Base-by-base conservation (phyloP, 23 tunicate genomes). In the Ciona savignyi region DNA sequence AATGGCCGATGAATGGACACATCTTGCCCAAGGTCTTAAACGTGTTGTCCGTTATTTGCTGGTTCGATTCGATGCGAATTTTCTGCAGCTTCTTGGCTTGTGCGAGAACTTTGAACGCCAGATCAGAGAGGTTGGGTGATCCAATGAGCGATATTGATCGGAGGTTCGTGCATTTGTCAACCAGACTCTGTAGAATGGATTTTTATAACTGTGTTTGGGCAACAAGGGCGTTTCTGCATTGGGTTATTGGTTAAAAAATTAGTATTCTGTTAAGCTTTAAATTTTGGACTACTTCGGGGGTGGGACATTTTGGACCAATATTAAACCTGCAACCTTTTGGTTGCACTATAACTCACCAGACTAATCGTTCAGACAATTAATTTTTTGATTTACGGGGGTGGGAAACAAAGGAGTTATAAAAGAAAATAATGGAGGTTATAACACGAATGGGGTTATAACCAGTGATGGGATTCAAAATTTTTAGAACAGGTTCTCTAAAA, bases 21-120 rank as follows among this genome's bases (percentile, higher is more conserved):
- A 30, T 27, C 73, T 91, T 91, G 62, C 86, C 97, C n/a, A 91
- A 29, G 1, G 77, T 76, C 65, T 91, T 91, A 35, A 91, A 80
- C 9, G 97, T 81, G 60, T 74, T 74, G 63, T 91, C 97, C 19
- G 91, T 63, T 35, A 91, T 91, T 6, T 60, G 75, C 25, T 72
- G 85, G 60, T 91, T 91, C 34, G 82, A 82, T 60, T 91, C 97
- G 25, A 91, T 76, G 15, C 90, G 74, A 23, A 91, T 28, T 51
- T 84, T 91, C 29, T 84, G 83, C 34, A 91, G 72, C 26, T 76
- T 77, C 70, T 91, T 91, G 21, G 62, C 75, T 27, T 84, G 79
- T 27, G 97, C 91, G 27, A 91, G 74, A 4, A 80, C 72, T 72
- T 84, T 91, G 73, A 91, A 80, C 3, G 86, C 76, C 3, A 29